Percentiles rank a stretch among this genome's conserved stretches.
phyloP scores from a whole-genome alignment of 1,140 invertebrate genomes.

The Notospermus geniculatus region DNA sequence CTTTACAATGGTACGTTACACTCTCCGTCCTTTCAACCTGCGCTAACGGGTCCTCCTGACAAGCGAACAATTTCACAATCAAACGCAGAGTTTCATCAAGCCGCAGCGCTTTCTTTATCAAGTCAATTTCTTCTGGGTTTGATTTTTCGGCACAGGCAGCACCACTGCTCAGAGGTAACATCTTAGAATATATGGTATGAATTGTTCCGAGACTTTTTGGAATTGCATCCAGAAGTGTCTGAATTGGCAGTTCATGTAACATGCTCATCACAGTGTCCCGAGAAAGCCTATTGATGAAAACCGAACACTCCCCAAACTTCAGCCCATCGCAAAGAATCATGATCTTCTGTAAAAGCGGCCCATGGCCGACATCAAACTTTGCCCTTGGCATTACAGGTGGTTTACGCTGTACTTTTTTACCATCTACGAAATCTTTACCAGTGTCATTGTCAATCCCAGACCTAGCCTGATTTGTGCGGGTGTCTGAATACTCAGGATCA shows the following conservation, averaged over 20 bases:
- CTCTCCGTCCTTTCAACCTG: constrained; percentile 57
- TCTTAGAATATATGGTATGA: constrained; percentile 80
- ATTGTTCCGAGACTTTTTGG: constrained; percentile 81
- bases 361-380: background rate
- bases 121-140: constrained; percentile 49
- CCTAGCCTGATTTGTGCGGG: no score
- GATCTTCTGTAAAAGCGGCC: no score
- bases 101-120: constrained; percentile 60
- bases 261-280: constrained; percentile 71
- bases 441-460: no score
- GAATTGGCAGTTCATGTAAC: constrained; percentile 73
- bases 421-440: no score
- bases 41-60: constrained; percentile 57
- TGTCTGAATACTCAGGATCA: no score
- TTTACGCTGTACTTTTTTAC: background rate
- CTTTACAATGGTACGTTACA: constrained; percentile 61
- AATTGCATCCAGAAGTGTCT: constrained; percentile 80
- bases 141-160: no score
- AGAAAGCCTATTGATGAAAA: constrained; percentile 72
- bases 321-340: no score
- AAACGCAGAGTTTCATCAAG: constrained; percentile 77
- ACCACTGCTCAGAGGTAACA: constrained; percentile 29
- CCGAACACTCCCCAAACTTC: constrained; percentile 56
- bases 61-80: constrained; percentile 74
- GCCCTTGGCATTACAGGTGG: constrained; percentile 4